phyloP scores from a whole-genome alignment of 2,888 invertebrate species.

The Xestia c-nigrum region DNA sequence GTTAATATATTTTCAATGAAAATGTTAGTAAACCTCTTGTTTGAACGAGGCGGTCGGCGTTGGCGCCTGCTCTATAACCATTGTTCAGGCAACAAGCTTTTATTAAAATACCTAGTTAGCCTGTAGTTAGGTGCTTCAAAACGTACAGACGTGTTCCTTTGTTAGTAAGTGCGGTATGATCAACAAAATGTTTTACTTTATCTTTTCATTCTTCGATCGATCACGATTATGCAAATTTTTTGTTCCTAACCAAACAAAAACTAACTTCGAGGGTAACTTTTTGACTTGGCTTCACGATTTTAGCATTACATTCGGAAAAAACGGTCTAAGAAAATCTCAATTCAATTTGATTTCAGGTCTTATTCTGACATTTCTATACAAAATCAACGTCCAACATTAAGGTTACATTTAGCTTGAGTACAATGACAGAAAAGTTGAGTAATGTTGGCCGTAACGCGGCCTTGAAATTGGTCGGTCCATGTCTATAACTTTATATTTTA shows the following conservation, averaged over 20 bases:
- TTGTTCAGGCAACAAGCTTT: constrained; percentile 47
- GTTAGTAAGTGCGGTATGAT: constrained; percentile 21
- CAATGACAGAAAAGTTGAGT: constrained; percentile 40
- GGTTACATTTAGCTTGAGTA: constrained; percentile 11
- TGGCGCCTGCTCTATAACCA: constrained; percentile 48
- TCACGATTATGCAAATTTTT: constrained; percentile 37
- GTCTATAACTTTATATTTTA: constrained; percentile 36
- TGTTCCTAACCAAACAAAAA: constrained; percentile 28
- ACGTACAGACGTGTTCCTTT: constrained; percentile 27
- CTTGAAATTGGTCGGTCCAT: constrained; percentile 38
- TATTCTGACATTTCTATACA: not conserved
- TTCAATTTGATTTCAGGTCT: not conserved
- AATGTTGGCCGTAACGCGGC: constrained; percentile 31
- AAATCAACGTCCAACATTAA: constrained; percentile 7
- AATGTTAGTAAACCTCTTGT: constrained; percentile 51
- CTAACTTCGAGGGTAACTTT: not conserved
- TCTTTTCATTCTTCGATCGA: constrained; percentile 18
- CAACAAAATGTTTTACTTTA: constrained; percentile 24
- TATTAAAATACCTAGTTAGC: constrained; percentile 43
- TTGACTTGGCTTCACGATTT: not conserved
- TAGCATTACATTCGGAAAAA: not conserved
- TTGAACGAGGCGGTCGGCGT: constrained; percentile 35
- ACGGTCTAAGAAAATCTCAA: constrained; percentile 1
- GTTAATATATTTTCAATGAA: constrained; percentile 55
- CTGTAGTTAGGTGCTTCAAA: constrained; percentile 27